Base-by-base conservation (phyloP, 2,888 invertebrate species). In the Acanthoscelides obtectus region DNA sequence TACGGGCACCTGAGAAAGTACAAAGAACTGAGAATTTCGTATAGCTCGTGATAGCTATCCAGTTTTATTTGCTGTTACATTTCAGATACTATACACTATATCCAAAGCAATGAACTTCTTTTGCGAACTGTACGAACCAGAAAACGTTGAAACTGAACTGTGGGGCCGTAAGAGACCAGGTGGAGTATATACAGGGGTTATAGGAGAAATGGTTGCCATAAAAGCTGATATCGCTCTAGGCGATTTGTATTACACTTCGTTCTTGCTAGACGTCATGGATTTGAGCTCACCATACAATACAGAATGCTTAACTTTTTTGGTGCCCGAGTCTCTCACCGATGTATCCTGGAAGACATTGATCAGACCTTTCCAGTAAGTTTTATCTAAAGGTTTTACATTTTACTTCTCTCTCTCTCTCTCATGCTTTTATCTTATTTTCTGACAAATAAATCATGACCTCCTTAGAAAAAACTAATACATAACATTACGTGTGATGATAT, bases 281-380 rank as follows among this genome's bases (percentile, higher is more conserved):
- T 84, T 95, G 64, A 92, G 92, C 70, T 87, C 89, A 68, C 94
- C 95, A 0, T 95, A 95, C 75, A 92, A 91, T n/a, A 90, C 92
- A 0, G 93, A 94, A 81, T 95, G 95, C 80, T 87, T 94, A 79
- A 95, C 95, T 0, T 95, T 95, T 80, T 83, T 95, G 20, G 94
- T 95, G 0, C 94, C 94, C 0, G 94, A 94, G 84, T 90, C 94
- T 0, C 86, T 92, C 20, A 90, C 90, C 0, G 94, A 95, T 81
- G 94, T 94, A 79, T 93, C 94, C 0, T 95, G 95, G 95, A 92
- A 92, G 83, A 93, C 94, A 0, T 86, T 95, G 6, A 91, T 94
- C 79, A 85, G 93, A 76, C 95, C 95, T 0, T 94, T 95, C 80
- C 91, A 89, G 94, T 92, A 86, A 84, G 86, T 45, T 45, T 6